These are phyloP conservation scores for Tribolium freemani DNA, from an alignment of 2,888 invertebrate genomes.

Conservation along the genomic window DNA sequence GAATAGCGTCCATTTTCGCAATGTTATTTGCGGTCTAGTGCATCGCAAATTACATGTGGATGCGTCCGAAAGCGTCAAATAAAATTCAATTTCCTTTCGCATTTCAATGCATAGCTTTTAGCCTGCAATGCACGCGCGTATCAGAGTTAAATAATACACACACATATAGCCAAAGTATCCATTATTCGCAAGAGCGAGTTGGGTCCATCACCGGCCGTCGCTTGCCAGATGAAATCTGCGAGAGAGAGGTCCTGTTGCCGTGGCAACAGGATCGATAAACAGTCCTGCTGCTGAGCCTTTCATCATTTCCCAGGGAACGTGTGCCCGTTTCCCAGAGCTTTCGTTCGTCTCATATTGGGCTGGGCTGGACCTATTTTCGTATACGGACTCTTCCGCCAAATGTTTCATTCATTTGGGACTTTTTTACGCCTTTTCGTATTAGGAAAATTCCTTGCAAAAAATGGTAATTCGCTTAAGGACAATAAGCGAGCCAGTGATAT, in stretches of 20 bases:
- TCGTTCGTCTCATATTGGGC: constrained; percentile 46
- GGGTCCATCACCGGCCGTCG: constrained; percentile 46
- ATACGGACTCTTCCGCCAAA: constrained; percentile 36
- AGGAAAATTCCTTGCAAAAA: not conserved
- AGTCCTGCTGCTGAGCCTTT: constrained; percentile 50
- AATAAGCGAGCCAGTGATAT: not conserved
- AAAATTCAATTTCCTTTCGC: constrained; percentile 40
- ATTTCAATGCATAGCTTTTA: constrained; percentile 31
- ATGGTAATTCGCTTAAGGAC: not conserved
- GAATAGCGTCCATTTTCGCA: not conserved
- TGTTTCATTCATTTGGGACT: constrained; percentile 24
- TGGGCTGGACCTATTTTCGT: constrained; percentile 55
- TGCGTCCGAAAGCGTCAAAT: constrained; percentile 30
- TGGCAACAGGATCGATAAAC: constrained; percentile 60
- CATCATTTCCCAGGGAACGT: constrained; percentile 58
- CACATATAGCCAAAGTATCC: constrained; percentile 47
- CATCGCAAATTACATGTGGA: constrained; percentile 9
- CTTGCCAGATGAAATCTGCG: constrained; percentile 48
- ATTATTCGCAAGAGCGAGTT: constrained; percentile 50
- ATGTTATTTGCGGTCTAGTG: not conserved
- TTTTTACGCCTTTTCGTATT: not conserved
- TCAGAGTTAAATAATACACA: constrained; percentile 49
- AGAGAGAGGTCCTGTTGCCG: constrained; percentile 52
- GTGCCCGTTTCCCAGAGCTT: constrained; percentile 55
- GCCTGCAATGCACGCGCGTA: constrained; percentile 38